Base-by-base conservation (phyloP, 2,113 vertebrate species). In the Rhinolophus ferrumequinum region DNA sequence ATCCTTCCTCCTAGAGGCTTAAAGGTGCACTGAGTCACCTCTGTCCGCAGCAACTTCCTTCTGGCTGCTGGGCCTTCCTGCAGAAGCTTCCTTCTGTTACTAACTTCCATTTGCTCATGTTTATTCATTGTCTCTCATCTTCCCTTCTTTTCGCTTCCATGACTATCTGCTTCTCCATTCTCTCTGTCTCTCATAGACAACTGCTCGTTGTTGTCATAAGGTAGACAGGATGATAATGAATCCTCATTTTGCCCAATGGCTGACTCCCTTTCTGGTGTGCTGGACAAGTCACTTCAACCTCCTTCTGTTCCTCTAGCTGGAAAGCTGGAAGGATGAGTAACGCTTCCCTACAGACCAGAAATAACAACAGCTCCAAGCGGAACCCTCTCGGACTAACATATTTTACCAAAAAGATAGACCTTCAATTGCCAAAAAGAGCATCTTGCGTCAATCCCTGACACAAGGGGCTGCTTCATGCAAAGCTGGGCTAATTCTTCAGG, bases 401-500 rank as follows among this genome's bases (percentile, higher is more conserved):
- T 16, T 44, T 89, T 84, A 93, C 81, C 84, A 94, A 92, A 97
- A 69, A 86, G 47, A 54, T 64, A 60, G 86, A 73, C 28, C 33
- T 88, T 89, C 30, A 0, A 1, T 72, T 87, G 93, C 94, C 90
- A 96, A 83, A 77, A 95, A 93, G 80, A 93, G 41, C 95, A 87
- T 93, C 89, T 96, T 94, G 94, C 75, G 92, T 96, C 96, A 93
- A 77, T 97, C 96, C 84, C 18, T 54, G 79, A 83, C n/a, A 9
- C 8, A 86, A 38, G 28, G 50, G 62, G 56, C 64, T 54, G 79
- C 85, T 82, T 93, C 30, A 5, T 21, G 60, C 60, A 66, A 94
- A 95, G 79, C 60, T 50, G n/a, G 60, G 26, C 50, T 88, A 56
- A 52, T 83, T 93, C 85, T 89, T 76, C 52, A 95, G 30, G 64